Base-by-base conservation (phyloP, 1,140 invertebrate genomes). In the Goniozus legneri region DNA sequence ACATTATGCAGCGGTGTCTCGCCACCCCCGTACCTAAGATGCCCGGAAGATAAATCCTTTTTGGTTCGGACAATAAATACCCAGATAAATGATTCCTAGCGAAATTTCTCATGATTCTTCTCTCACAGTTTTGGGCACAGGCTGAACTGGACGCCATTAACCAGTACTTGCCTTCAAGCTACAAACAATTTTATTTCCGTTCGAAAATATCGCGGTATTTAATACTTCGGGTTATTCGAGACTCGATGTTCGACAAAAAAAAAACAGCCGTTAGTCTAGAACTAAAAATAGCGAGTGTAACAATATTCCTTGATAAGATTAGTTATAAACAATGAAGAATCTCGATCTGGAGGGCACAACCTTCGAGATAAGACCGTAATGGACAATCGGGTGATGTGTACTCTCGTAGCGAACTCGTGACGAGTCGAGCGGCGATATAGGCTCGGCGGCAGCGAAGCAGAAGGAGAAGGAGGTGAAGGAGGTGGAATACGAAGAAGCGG, bases 11-110 rank as follows among this genome's bases (percentile, higher is more conserved):
- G 58, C 56, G 59, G 56, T 47, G 42, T 12, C 36, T 4, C 24
- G 4, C 4, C 24, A 6, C 24, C 10, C 4, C 24, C 24, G 24
- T n/a, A n/a, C 4, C 24, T 27, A 13, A 15, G 55, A 58, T 58
- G 52, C 30, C 31, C 24, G 52, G 30, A 46, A 50, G 58, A 60
- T 60, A 60, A 60, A 60, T 60, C 57, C 58, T 60, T 60, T 60
- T 60, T 60, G 50, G 58, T 56, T 22, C 40, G 57, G 50, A 60
- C 57, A 60, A 60, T 60, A 56, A 54, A 48, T 10, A 6, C 10
- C 24, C 24, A 27, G 10, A 10, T 6, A 27, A 27, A 4, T 27
- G 10, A 4, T 6, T 27, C 24, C 24, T 27, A 4, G 24, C 24
- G 24, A 27, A 6, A 10, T 10, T 27, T n/a, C n/a, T n/a, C n/a